Evolutionary conservation across 1,140 invertebrate genomes (phyloP).

Genomic region (Camponotus pennsylvanicus): DNA sequence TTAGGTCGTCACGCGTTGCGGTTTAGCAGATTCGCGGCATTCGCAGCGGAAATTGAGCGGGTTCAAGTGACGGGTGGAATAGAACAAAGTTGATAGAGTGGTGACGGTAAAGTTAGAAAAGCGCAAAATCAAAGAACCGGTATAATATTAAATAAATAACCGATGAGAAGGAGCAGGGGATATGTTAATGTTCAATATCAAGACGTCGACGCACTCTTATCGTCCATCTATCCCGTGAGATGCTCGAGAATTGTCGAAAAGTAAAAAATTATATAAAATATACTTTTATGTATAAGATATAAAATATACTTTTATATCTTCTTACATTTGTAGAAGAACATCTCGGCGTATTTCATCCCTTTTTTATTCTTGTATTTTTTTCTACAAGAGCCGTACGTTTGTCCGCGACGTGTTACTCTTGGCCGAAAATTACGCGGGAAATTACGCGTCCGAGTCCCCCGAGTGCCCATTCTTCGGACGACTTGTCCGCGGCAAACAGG

Average conservation of each 20-base stretch:
- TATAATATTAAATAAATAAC: slow-evolving; percentile 15
- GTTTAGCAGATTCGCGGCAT: slow-evolving; percentile 73
- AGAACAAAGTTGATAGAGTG: slow-evolving; percentile 58
- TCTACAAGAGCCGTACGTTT: background rate
- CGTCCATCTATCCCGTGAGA: slow-evolving; percentile 9
- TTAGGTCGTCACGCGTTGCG: slow-evolving; percentile 81
- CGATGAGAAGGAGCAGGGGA: background rate
- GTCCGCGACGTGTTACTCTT: background rate
- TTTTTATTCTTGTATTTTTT: background rate
- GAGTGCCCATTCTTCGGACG: background rate
- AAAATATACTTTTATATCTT: no score
- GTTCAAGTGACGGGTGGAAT: slow-evolving; percentile 64
- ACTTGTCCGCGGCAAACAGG: slow-evolving; percentile 13
- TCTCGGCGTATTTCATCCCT: background rate
- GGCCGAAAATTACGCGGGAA: background rate
- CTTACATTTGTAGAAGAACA: background rate
- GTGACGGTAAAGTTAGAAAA: slow-evolving; percentile 15
- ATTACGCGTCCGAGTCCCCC: no score
- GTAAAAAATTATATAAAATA: background rate
- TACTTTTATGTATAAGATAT: background rate
- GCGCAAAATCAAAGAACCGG: background rate
- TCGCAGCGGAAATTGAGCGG: slow-evolving; percentile 77
- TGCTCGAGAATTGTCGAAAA: slow-evolving; percentile 26
- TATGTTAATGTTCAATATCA: no score
- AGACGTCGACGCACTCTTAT: background rate